Percentiles rank a stretch among this genome's conserved stretches.
Conservation (phyloP, 2,797 vertebrate genomes). For the Morus bassanus region DNA sequence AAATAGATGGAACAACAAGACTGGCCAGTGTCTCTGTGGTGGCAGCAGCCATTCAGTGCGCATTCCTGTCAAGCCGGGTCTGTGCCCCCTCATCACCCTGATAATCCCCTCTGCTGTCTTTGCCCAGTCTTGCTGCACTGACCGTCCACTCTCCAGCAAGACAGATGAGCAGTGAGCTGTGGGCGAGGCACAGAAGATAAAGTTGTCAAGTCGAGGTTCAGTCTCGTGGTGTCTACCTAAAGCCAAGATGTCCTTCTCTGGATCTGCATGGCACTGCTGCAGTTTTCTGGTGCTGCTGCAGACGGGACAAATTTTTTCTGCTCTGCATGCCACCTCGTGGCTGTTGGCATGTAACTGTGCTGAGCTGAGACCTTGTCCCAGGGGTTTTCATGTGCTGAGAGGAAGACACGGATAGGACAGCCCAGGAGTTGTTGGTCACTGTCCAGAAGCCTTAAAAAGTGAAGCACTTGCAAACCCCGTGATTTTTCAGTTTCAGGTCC, state of each 20-base stretch:
- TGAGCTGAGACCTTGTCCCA: background rate
- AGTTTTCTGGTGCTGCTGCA: background rate
- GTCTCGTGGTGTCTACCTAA: background rate
- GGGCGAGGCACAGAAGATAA: background rate
- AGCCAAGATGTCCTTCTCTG: background rate
- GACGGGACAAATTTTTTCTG: background rate
- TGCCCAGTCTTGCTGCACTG: background rate
- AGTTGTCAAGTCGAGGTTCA: background rate
- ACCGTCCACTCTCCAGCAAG: background rate
- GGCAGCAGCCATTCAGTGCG: fast-evolving
- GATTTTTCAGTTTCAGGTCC: background rate
- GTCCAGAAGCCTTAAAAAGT: background rate
- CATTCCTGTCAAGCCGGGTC: fast-evolving
- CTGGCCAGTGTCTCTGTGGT: background rate
- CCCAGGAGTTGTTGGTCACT: background rate
- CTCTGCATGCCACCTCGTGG: background rate
- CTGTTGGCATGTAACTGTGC: background rate
- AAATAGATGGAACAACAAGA: background rate
- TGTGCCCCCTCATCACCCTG: background rate
- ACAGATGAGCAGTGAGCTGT: background rate
- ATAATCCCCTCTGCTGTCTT: background rate
- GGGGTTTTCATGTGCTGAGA: background rate
- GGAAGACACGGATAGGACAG: background rate
- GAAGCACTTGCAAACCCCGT: background rate
- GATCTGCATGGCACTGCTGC: background rate